Conservation (phyloP, 2,888 invertebrate genomes). For the Drosophila buzzatii region DNA sequence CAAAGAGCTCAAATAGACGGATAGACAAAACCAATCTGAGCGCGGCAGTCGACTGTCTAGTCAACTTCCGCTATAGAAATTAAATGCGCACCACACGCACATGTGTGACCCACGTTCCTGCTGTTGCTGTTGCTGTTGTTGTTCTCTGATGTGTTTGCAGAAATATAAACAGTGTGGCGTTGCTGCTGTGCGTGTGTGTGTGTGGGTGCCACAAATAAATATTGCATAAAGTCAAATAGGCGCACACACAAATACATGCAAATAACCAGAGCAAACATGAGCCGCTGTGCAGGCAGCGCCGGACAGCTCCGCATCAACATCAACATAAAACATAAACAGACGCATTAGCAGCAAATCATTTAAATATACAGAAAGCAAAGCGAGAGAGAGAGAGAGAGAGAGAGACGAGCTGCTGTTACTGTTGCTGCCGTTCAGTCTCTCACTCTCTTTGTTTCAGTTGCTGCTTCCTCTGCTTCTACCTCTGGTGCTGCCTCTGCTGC, state of each 20-base stretch:
- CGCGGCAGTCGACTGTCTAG: constrained; percentile 72
- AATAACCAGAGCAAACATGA: constrained; percentile 47
- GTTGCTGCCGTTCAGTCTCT: neutral
- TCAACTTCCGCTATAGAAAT: constrained; percentile 77
- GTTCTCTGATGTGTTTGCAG: constrained; percentile 50
- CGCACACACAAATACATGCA: constrained; percentile 39
- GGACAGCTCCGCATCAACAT: constrained; percentile 59
- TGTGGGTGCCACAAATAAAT: constrained; percentile 70
- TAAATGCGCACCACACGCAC: constrained; percentile 75
- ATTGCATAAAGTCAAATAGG: constrained; percentile 78
- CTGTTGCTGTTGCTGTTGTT: constrained; percentile 24
- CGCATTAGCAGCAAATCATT: constrained; percentile 80
- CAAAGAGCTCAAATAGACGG: constrained; percentile 7
- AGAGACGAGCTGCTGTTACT: neutral
- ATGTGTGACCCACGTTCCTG: constrained; percentile 53
- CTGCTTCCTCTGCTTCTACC: too few species aligned
- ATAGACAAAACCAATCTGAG: constrained; percentile 49
- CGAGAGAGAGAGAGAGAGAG: neutral
- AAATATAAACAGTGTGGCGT: constrained; percentile 60
- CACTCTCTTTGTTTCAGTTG: too few species aligned
- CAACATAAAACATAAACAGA: constrained; percentile 80
- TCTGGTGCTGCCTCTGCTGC: too few species aligned
- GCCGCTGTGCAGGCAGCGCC: constrained; percentile 25
- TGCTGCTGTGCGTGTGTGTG: constrained; percentile 29
- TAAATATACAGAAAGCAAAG: constrained; percentile 68